Evolutionary conservation across 2,888 invertebrate species (phyloP).

Genomic region (Dioctria linearis): DNA sequence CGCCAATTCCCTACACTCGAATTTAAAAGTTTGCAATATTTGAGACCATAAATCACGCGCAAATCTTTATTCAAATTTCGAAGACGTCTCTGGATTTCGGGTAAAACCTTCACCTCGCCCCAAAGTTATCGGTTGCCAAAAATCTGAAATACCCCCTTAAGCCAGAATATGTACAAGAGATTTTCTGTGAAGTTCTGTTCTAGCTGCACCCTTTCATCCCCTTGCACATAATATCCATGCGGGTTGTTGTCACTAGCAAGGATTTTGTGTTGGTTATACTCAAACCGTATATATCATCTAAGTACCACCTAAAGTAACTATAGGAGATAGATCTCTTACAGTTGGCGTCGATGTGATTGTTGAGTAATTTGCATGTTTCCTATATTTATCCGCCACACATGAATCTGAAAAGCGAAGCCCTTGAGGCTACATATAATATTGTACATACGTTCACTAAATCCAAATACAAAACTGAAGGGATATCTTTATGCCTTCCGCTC

Average conservation of each 20-base stretch:
- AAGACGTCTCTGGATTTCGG: slow-evolving; percentile 37
- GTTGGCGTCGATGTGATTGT: slow-evolving; percentile 43
- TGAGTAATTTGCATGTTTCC: slow-evolving; percentile 44
- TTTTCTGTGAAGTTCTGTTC: background rate
- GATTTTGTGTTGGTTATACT: background rate
- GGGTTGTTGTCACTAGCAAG: slow-evolving; percentile 18
- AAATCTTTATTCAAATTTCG: slow-evolving; percentile 59
- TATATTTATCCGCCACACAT: slow-evolving; percentile 42
- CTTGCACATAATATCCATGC: background rate
- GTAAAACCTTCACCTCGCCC: slow-evolving; percentile 30
- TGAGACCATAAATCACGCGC: slow-evolving; percentile 57
- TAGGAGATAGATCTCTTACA: slow-evolving; percentile 24
- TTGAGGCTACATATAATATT: slow-evolving; percentile 3
- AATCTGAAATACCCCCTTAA: slow-evolving; percentile 46
- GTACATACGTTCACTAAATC: slow-evolving; percentile 23
- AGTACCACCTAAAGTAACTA: background rate
- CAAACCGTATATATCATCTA: too few species aligned
- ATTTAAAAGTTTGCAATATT: slow-evolving; percentile 53
- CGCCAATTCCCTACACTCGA: background rate
- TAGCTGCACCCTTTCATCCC: slow-evolving; percentile 18
- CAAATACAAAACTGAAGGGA: slow-evolving; percentile 37
- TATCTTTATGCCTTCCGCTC: slow-evolving; percentile 40
- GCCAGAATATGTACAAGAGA: background rate
- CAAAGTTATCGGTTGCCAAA: slow-evolving; percentile 46
- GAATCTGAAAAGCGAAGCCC: slow-evolving; percentile 29